Evolutionary conservation across 2,113 vertebrate species (phyloP).

Genomic region (Megalops atlanticus): DNA sequence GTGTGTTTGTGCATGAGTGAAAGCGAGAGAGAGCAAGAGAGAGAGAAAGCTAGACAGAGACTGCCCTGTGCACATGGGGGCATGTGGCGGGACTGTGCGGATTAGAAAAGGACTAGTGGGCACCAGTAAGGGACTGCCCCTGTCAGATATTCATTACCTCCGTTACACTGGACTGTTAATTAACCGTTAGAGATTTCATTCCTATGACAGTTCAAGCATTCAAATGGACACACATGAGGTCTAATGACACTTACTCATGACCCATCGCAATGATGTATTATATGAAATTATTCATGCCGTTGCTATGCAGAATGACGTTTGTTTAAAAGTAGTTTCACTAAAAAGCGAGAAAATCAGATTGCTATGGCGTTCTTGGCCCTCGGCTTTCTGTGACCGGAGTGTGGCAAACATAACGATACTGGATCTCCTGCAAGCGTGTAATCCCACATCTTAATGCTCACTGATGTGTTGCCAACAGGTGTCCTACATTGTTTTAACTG

Average conservation of each 20-base stretch:
- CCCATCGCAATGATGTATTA: not conserved
- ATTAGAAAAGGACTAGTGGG: not conserved
- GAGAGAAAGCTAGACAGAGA: not conserved
- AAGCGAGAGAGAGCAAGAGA: not conserved
- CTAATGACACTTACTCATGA: not conserved
- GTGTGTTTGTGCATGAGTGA: not conserved
- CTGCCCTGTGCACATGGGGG: not conserved
- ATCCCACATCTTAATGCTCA: not conserved
- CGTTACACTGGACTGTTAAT: not conserved
- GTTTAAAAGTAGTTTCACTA: not conserved
- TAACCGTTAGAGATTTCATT: too few species aligned
- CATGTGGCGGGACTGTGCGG: not conserved
- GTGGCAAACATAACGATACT: not conserved
- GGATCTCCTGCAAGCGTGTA: not conserved
- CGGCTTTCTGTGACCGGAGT: slow-evolving; percentile 1
- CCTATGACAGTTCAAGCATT: not conserved
- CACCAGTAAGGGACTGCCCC: not conserved
- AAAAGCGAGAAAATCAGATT: not conserved
- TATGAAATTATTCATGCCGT: not conserved
- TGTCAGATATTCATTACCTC: not conserved
- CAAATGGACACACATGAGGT: not conserved
- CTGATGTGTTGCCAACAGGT: slow-evolving; percentile 14
- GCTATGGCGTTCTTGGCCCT: not conserved
- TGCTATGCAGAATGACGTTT: not conserved
- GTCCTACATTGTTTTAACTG: not conserved